These are phyloP conservation scores for Thomomys bottae DNA, from an alignment of 2,113 vertebrate species.

Conservation along the genomic window DNA sequence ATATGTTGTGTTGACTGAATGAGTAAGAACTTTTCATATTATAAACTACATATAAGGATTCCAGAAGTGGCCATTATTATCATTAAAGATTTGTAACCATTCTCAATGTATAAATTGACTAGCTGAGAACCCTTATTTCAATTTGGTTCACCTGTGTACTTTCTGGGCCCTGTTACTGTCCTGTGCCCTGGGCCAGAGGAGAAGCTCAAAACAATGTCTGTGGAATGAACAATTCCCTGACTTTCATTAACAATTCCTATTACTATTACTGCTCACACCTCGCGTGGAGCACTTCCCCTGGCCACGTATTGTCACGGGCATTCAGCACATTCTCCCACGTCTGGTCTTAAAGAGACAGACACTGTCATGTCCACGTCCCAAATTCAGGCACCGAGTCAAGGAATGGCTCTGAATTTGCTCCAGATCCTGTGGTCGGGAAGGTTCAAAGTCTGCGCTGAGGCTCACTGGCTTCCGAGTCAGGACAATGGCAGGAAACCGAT, in stretches of 20 bases:
- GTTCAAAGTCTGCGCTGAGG: background rate
- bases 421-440: background rate
- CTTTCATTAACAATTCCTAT: background rate
- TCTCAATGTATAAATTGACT: background rate
- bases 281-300: background rate
- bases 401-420: background rate
- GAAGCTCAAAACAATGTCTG: background rate
- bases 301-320: background rate
- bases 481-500: no score
- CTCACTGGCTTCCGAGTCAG: background rate
- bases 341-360: background rate
- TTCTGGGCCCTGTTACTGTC: background rate
- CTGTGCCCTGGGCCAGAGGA: background rate
- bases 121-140: constrained; percentile 3
- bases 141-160: background rate
- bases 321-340: background rate
- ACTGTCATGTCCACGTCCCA: background rate
- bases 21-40: background rate
- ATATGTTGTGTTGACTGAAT: constrained; percentile 6
- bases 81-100: background rate
- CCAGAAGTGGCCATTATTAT: constrained; percentile 3
- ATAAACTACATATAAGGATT: background rate
- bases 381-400: background rate
- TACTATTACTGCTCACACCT: background rate
- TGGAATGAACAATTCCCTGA: background rate